phyloP scores from a whole-genome alignment of 2,888 invertebrate species.

The Callimorpha dominula region DNA sequence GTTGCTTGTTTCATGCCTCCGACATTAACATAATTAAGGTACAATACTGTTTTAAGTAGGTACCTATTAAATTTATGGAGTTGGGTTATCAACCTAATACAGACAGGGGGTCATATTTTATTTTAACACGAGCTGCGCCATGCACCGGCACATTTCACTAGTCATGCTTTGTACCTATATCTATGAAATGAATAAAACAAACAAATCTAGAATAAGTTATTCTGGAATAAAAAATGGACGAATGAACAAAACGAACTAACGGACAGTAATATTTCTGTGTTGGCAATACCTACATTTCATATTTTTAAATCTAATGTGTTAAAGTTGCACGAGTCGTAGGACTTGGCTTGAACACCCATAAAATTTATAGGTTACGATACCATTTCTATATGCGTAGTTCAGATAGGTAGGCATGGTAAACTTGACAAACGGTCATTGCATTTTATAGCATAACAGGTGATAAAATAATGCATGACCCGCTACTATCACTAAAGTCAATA shows the following conservation, averaged over 20 bases:
- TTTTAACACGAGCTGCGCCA: constrained; percentile 5
- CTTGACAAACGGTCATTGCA: neutral
- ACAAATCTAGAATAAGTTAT: neutral
- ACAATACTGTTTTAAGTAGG: constrained; percentile 20
- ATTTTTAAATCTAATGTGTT: neutral
- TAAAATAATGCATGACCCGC: neutral
- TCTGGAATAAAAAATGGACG: neutral
- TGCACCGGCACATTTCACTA: constrained; percentile 5
- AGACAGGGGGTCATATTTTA: constrained; percentile 7
- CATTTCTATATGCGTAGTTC: neutral
- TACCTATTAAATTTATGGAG: constrained; percentile 12
- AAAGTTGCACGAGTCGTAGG: neutral
- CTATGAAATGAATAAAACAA: neutral
- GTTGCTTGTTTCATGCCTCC: constrained; percentile 42
- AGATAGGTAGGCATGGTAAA: neutral
- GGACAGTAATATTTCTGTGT: neutral
- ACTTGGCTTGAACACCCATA: neutral
- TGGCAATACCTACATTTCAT: neutral
- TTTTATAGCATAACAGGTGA: neutral
- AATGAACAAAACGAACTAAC: neutral
- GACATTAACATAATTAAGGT: constrained; percentile 51
- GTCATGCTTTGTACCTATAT: neutral
- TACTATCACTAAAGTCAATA: neutral
- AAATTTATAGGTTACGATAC: neutral
- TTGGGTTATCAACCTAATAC: constrained; percentile 9